Base-by-base conservation (phyloP, 2,113 vertebrate species). In the Peromyscus maniculatus region DNA sequence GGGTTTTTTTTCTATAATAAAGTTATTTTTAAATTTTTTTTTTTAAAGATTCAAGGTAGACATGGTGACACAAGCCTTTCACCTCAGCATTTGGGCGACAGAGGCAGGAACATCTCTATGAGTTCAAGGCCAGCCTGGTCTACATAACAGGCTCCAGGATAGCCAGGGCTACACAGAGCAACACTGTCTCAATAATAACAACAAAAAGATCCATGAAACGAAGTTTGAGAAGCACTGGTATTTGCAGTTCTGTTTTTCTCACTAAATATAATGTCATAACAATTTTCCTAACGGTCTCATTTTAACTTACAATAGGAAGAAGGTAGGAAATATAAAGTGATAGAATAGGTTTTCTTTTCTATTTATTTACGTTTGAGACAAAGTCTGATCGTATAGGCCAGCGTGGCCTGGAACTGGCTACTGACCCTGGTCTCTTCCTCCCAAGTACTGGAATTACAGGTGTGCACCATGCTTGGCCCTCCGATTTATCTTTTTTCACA, bases 201-300 rank as follows among this genome's bases (percentile, higher is more conserved):
- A 7, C 78, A 80, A 57, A 36, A 80, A 92, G 57, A 91, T 96
- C 84, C 66, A 84, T 91, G 57, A 92, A 55, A 33, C 21, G 67
- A 80, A 84, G 78, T 82, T 49, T 86, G 33, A 95, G 52, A 95
- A 92, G 89, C 9, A 69, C 9, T 59, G 4, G 10, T 69, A 64
- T 87, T 82, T 95, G 21, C 22, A 77, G 59, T 64, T 95, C 89
- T 33, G 0, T 57, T 78, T 91, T 91, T 87, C 84, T 94, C n/a
- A 87, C 39, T 91, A 67, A 74, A 67, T 55, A n/a, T 87, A 72
- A 66, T 94, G 39, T 62, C 87, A 59, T 10, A 16, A 39, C 77
- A 55, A 83, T 93, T 93, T 96, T 55, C 57, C 72, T 89, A 83
- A 87, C 49, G 0, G 1, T 83, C 93, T 97, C 21, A 2, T 90